Base-by-base conservation (phyloP, 2,113 vertebrate genomes). In the Leptobrachium ailaonicum region DNA sequence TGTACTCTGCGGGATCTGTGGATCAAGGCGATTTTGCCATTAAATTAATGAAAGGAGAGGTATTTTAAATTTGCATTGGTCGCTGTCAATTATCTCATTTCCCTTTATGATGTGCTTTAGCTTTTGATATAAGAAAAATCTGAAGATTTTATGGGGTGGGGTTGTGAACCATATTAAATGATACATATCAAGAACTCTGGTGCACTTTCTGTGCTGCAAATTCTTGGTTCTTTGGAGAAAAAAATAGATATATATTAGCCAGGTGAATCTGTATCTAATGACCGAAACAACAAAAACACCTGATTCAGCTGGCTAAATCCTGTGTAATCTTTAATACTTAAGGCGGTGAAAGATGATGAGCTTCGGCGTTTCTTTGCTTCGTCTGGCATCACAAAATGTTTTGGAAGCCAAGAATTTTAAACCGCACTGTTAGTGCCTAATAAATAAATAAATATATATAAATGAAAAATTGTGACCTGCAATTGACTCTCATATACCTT, bases 21-120 rank as follows among this genome's bases (percentile, higher is more conserved):
- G 60, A 78, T 80, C 71, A 73, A 80, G 78, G 78, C 42, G 14
- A 47, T 73, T 73, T 73, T 58, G 45, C 70, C 45, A 80, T 80
- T 73, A 80, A 53, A 73, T 56, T 58, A 73, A 80, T 73, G 71
- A 73, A 80, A 80, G 62, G 71, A 73, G 44, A 64, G 47, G 60
- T 45, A 66, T 79, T 67, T 80, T 80, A 6, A 58, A 56, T 58
- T 80, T 58, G 62, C 8, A 80, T 74, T 62, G 56, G 50, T 71
- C 60, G 68, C 66, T 63, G 56, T 71, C 76, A 78, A 78, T 80
- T 73, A 80, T 67, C 62, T 67, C 43, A 41, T 74, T 64, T 60
- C 2, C 3, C 10, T 44, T 71, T 72, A 41, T 80, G 63, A 73
- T 73, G 78, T 58, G 71, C 44, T 41, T 58, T 12, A 74, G 20